Base-by-base conservation (phyloP, 2,113 vertebrate genomes). In the Scolopax mira region DNA sequence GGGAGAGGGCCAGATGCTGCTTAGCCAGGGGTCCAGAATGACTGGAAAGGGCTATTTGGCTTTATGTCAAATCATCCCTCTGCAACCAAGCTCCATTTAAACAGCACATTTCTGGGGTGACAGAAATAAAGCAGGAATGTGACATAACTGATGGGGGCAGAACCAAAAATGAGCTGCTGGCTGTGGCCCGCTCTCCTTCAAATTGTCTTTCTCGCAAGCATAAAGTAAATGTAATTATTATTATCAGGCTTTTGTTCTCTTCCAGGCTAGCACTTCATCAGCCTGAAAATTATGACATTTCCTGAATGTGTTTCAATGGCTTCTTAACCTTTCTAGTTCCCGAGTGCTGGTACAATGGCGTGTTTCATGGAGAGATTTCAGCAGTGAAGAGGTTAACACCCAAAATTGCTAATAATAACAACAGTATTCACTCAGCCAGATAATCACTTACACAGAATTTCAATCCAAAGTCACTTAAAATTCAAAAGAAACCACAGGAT, bases 401-500 rank as follows among this genome's bases (percentile, higher is more conserved):
- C 85, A 21, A 94, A 95, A 86, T 12, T 69, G 73, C 83, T 89
- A 90, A 84, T 93, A 73, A 79, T 44, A 90, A 94, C 92, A 96
- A 84, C 73, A 69, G 70, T 19, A 84, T 90, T 90, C 96, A 93
- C 37, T 73, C 77, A 95, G 93, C 85, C 93, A 95, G 77, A 84
- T 88, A 94, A 94, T 89, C 88, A 94, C 82, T 95, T 85, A 84
- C 83, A 65, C 19, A 72, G 72, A 75, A 81, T 88, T 93, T 95
- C 86, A 93, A 92, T 77, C 85, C 73, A 93, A 90, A 96, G 90
- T 86, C 93, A 94, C 86, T 93, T 95, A 87, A 92, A 93, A 93
- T 88, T 82, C 92, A 87, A 54, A 91, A 82, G 86, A 89, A 94
- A 72, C 44, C n/a, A 19, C 48, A 39, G 35, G 42, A 79, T 78